Evolutionary conservation across 2,888 invertebrate species (phyloP).

Genomic region (Merodon equestris): DNA sequence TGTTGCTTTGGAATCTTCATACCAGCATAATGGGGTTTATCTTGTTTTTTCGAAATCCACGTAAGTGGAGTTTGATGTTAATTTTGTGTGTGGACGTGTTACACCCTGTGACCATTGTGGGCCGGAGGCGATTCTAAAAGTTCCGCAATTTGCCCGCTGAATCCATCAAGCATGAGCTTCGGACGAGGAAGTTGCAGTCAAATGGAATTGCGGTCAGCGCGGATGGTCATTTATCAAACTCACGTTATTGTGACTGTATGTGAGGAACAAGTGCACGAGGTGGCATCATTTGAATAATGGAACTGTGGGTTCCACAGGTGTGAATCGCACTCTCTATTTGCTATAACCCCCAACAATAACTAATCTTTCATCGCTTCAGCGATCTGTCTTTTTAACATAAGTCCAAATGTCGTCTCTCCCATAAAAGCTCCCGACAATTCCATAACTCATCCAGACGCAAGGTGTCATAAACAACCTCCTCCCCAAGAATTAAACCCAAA

Average conservation of each 20-base stretch:
- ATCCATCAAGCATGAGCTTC: constrained; percentile 55
- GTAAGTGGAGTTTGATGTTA: constrained; percentile 64
- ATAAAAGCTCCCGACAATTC: too few relatives aligned
- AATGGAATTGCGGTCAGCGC: constrained; percentile 50
- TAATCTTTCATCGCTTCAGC: too few relatives aligned
- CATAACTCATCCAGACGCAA: background rate
- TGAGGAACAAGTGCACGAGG: constrained; percentile 18
- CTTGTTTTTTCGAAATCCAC: constrained; percentile 42
- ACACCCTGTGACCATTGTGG: constrained; percentile 57
- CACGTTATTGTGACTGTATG: constrained; percentile 49
- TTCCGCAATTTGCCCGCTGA: constrained; percentile 64
- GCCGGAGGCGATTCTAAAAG: constrained; percentile 58
- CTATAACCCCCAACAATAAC: too few relatives aligned
- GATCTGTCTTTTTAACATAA: too few relatives aligned
- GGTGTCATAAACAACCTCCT: constrained; percentile 59
- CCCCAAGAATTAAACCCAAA: constrained; percentile 13
- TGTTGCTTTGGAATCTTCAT: constrained; percentile 37
- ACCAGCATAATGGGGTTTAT: constrained; percentile 57
- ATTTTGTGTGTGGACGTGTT: constrained; percentile 31
- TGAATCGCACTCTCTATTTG: too few relatives aligned
- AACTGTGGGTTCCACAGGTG: background rate
- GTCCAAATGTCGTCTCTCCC: background rate
- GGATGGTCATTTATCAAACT: constrained; percentile 58
- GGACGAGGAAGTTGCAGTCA: constrained; percentile 61
- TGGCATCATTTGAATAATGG: constrained; percentile 30